Evolutionary conservation across 2,888 invertebrate genomes (phyloP).

Genomic region (Euplagia quadripunctaria): DNA sequence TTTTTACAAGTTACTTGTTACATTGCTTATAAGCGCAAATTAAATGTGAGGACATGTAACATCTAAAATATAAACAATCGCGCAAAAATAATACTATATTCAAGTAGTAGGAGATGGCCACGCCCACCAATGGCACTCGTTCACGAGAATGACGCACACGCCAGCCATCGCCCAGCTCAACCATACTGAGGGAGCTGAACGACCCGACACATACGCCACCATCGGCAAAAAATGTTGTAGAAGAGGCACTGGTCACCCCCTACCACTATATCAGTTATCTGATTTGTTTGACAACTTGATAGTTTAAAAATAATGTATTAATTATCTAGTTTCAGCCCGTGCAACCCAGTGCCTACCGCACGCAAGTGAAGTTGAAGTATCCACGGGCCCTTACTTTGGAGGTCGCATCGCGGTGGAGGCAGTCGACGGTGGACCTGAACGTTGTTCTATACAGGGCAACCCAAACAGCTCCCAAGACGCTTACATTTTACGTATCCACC

Average conservation of each 20-base stretch:
- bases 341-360: slow-evolving; percentile 93
- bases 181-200: too few species aligned
- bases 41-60: too few species aligned
- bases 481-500: slow-evolving; percentile 92
- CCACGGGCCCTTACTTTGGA: slow-evolving; percentile 93
- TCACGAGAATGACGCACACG: too few species aligned
- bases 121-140: too few species aligned
- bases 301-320: neutral
- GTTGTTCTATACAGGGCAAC: slow-evolving; percentile 92
- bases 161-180: too few species aligned
- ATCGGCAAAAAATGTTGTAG: too few species aligned
- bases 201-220: too few species aligned
- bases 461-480: slow-evolving; percentile 91
- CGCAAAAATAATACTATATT: too few species aligned
- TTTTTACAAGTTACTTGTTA: too few species aligned
- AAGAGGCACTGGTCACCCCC: neutral
- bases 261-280: neutral
- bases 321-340: slow-evolving; percentile 90
- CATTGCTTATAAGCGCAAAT: too few species aligned
- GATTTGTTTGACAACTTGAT: neutral
- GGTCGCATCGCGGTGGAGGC: slow-evolving; percentile 93
- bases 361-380: slow-evolving; percentile 93
- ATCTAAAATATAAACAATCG: too few species aligned
- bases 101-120: too few species aligned
- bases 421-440: slow-evolving; percentile 89